Percentiles rank a stretch among this genome's conserved stretches.
phyloP scores from a whole-genome alignment of 2,888 invertebrate genomes.

The Apoderus coryli region DNA sequence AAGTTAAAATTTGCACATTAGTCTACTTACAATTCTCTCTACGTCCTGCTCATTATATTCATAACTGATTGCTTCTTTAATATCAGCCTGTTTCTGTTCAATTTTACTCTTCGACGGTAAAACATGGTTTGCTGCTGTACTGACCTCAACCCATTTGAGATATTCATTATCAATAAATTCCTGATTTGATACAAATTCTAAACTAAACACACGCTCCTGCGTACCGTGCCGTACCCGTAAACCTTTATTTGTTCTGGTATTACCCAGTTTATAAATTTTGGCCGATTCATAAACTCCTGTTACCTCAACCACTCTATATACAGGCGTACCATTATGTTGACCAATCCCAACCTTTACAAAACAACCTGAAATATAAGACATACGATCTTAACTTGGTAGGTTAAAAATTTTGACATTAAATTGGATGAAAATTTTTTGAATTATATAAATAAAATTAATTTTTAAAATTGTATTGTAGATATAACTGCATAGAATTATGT shows the following conservation, averaged over 20 bases:
- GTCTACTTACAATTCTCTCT: constrained; percentile 53
- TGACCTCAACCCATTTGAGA: constrained; percentile 80
- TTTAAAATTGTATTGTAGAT: no score
- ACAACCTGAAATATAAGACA: no score
- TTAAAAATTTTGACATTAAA: no score
- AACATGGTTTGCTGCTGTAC: constrained; percentile 40
- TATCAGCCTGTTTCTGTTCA: constrained; percentile 65
- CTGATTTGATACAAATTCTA: constrained; percentile 95
- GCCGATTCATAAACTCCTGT: constrained; percentile 57
- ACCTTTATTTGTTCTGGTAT: constrained; percentile 87
- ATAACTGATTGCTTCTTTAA: constrained; percentile 79
- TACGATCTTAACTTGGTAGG: no score
- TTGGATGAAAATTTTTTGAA: no score
- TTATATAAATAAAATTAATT: no score
- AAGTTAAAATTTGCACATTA: no score
- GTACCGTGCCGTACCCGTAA: constrained; percentile 66
- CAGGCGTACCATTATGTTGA: constrained; percentile 69
- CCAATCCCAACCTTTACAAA: constrained; percentile 56
- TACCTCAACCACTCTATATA: constrained; percentile 75
- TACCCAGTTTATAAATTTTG: constrained; percentile 67
- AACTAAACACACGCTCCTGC: constrained; percentile 75
- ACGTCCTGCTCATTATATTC: constrained; percentile 93
- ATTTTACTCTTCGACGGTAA: constrained; percentile 76
- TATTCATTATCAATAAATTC: constrained; percentile 90
- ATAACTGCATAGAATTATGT: no score